Evolutionary conservation across 2,113 vertebrate genomes (phyloP).

Genomic region (Trachemys scripta): DNA sequence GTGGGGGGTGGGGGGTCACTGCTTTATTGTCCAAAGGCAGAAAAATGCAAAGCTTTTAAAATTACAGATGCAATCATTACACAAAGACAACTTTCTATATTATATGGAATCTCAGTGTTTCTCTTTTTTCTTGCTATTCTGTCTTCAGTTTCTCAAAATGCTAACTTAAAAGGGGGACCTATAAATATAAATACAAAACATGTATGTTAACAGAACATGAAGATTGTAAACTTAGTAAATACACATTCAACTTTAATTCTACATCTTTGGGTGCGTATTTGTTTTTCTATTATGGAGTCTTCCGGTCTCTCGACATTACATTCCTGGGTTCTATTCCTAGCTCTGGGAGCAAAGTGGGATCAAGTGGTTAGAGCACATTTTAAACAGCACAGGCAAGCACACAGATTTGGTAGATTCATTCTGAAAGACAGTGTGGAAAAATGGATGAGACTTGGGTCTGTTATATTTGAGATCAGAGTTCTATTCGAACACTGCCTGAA

Average conservation of each 20-base stretch:
- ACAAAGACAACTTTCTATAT: not conserved
- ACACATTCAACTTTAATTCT: not conserved
- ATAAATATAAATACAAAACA: not conserved
- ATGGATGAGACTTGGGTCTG: not conserved
- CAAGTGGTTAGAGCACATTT: not conserved
- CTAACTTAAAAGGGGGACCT: constrained; percentile 9
- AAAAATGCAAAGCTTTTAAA: not conserved
- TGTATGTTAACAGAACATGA: not conserved
- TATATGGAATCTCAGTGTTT: not conserved
- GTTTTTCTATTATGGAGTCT: not conserved
- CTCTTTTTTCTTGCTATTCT: not conserved
- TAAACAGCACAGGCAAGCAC: not conserved
- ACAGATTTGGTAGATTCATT: not conserved
- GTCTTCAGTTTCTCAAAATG: not conserved
- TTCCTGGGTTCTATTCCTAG: not conserved
- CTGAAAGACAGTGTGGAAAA: not conserved
- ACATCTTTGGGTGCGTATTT: not conserved
- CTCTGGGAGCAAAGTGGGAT: not conserved
- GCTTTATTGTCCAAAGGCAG: not conserved
- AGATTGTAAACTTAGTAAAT: not conserved
- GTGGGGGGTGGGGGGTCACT: not conserved
- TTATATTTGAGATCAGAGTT: not conserved
- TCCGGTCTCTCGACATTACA: not conserved
- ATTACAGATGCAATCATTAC: not conserved
- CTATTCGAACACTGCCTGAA: not conserved